Conservation (phyloP, 2,797 vertebrate genomes). For the Mormyrus hasselquistii region DNA sequence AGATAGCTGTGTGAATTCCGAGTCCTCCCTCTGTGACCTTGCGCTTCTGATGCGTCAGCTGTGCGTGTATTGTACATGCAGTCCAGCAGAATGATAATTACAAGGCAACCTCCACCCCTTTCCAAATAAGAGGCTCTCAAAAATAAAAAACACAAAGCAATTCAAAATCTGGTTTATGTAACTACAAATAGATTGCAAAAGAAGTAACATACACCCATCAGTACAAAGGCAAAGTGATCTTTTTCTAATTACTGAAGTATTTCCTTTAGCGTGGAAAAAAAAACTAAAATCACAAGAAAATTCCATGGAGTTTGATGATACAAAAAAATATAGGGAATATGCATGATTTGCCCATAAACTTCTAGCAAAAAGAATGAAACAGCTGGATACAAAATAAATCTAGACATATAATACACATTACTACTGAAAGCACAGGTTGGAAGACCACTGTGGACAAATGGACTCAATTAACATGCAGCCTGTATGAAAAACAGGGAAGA, state of each 20-base stretch:
- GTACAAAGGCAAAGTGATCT: background rate
- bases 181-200: background rate
- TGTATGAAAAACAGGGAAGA: background rate
- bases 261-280: slow-evolving; percentile 2
- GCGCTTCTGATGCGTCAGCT: background rate
- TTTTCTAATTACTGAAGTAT: slow-evolving; percentile 11
- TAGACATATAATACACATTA: background rate
- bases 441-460: background rate
- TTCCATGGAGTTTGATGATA: slow-evolving; percentile 1
- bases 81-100: background rate
- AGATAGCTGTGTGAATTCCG: background rate
- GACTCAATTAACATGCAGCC: background rate
- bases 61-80: background rate
- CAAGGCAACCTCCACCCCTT: background rate
- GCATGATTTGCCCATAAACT: background rate
- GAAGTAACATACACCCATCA: background rate
- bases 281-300: background rate
- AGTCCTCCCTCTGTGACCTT: background rate
- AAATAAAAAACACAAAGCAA: background rate
- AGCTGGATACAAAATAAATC: background rate
- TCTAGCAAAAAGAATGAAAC: background rate
- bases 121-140: background rate
- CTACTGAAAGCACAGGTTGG: background rate
- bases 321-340: background rate
- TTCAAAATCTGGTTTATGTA: slow-evolving; percentile 12